Evolutionary conservation across 30 jellyfish, hydroid and myxozoan species (phyloP), one percentile per base, ranked within the genome.

Genomic region (Aurelia sp.): DNA sequence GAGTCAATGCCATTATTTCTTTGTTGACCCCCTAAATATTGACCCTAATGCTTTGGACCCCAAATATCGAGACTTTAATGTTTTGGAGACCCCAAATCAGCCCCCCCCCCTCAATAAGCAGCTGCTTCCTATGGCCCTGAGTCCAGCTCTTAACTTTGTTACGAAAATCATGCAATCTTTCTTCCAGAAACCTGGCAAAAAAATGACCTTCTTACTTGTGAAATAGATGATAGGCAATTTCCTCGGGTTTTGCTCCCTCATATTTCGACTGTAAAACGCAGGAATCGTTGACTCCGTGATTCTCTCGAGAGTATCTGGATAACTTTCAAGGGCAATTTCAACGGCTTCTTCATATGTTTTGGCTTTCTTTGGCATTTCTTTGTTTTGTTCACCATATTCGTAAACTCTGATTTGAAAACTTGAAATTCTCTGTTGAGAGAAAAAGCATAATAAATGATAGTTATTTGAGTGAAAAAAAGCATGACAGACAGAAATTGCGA

Each of bases 221-320:
- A 87, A 53, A 35, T 77, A 87, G 3, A 87, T 87, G 71, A 87
- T 66, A 1, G 96, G 96, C 47, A 87, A 81, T 61, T 86, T 86
- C 60, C 89, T 67, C 57, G 96, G 96, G 19, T 72, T 78, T 15
- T 76, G 77, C 59, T 71, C 84, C 65, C 71, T 77, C 91, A 78
- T 81, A 15, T 82, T 85, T 62, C 57, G 27, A 78, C 81, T 78
- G 61, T 87, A 87, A 60, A 73, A 87, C 10, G 81, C 67, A 6
- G 87, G 87, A 60, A 87, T 77, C 12, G 81, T 68, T 62, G 60
- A 72, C n/a, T 59, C 91, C 9, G 88, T 77, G 67, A 87, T 77
- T 58, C 86, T 68, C 52, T 62, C 73, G 27, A 87, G 57, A 31
- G 50, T 30, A 50, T 87, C 96, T 6, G 96, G 96, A 53, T 76